Percentiles rank a stretch among this genome's conserved stretches.
Evolutionary conservation across 2,888 invertebrate genomes (phyloP).

Genomic region (Cerastis leucographa): DNA sequence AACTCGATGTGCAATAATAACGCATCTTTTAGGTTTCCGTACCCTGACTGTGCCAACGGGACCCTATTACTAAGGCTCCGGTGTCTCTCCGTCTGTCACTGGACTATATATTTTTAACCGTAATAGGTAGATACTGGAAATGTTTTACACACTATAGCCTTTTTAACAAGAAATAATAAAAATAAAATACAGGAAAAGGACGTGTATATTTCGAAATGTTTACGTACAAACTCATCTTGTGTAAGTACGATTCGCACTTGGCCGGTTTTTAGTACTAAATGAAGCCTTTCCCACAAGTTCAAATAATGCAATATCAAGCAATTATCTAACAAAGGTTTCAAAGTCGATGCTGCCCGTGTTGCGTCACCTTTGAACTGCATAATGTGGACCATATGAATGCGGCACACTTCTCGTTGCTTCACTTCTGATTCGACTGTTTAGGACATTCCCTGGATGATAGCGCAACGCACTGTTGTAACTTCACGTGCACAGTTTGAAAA

Average conservation of each 20-base stretch:
- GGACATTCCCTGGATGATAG: constrained; percentile 68
- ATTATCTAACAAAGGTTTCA: constrained; percentile 12
- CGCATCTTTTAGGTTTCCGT: neutral
- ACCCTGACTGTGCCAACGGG: neutral
- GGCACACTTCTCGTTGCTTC: constrained; percentile 69
- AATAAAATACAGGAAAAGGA: neutral
- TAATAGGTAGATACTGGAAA: neutral
- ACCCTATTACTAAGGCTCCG: neutral
- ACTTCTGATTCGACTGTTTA: constrained; percentile 68
- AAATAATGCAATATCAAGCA: constrained; percentile 4
- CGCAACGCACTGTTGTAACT: constrained; percentile 64
- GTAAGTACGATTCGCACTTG: too few relatives aligned
- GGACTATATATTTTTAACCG: neutral
- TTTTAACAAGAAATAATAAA: neutral
- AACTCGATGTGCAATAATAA: neutral
- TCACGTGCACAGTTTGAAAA: constrained; percentile 67
- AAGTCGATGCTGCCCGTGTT: constrained; percentile 5
- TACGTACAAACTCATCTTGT: too few relatives aligned
- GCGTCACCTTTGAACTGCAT: constrained; percentile 48
- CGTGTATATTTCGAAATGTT: neutral
- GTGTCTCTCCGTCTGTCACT: neutral
- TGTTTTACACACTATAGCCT: neutral
- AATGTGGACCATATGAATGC: constrained; percentile 71
- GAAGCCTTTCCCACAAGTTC: neutral
- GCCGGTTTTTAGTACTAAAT: neutral